A percentile compares a stretch with the other conserved stretches of the same genome.
Evolutionary conservation across 1,140 invertebrate species (phyloP).

Genomic region (Microplitis demolitor): DNA sequence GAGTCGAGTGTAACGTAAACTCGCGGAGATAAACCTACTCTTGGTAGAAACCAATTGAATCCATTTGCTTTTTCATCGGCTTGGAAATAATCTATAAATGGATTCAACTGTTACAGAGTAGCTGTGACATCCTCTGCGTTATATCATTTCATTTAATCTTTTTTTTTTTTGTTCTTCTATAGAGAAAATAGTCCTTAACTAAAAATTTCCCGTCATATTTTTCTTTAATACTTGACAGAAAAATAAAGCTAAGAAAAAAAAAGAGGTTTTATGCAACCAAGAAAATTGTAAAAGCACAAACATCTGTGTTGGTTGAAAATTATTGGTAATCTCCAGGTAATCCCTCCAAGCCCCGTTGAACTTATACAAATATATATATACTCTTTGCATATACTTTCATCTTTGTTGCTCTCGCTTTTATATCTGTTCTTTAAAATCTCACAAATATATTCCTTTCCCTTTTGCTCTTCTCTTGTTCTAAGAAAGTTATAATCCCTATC

Average conservation of each 20-base stretch:
- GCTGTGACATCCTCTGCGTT: too few species aligned
- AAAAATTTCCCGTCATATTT: too few species aligned
- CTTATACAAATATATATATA: too few species aligned
- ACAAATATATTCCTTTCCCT: background rate
- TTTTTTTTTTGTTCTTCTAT: background rate
- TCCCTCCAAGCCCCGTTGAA: slow-evolving; percentile 9
- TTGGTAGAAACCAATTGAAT: slow-evolving; percentile 13
- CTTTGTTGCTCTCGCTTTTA: background rate
- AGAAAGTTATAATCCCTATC: slow-evolving; percentile 20
- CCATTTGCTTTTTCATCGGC: slow-evolving; percentile 13
- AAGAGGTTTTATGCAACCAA: too few species aligned
- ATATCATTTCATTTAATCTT: background rate
- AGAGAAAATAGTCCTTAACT: too few species aligned
- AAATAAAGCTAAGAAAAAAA: too few species aligned
- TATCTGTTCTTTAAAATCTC: background rate
- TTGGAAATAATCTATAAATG: background rate
- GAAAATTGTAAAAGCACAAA: too few species aligned
- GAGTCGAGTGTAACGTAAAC: slow-evolving; percentile 20
- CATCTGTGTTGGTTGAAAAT: background rate
- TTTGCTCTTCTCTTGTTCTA: background rate
- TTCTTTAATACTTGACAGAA: too few species aligned
- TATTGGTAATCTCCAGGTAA: slow-evolving; percentile 13
- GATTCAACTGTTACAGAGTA: background rate
- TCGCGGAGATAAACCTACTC: slow-evolving; percentile 24
- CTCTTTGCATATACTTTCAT: too few species aligned